These are phyloP conservation scores for Saccopteryx bilineata DNA, from an alignment of 2,113 vertebrate species.

Conservation along the genomic window DNA sequence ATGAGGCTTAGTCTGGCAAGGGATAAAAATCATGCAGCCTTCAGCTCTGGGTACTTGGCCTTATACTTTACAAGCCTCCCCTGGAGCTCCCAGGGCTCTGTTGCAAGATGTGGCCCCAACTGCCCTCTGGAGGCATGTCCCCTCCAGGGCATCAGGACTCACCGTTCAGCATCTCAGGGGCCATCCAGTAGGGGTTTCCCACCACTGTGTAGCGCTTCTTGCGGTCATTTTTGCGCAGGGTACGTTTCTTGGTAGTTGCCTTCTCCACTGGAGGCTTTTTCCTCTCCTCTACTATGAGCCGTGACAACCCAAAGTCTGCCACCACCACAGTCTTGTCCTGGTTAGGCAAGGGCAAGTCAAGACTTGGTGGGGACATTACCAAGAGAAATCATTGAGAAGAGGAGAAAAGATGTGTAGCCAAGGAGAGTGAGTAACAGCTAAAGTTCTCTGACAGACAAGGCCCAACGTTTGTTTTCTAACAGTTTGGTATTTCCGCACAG, in stretches of 20 bases:
- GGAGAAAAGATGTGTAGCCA: constrained; percentile 38
- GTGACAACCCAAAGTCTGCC: constrained; percentile 96
- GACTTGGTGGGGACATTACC: not conserved
- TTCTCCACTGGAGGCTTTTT: constrained; percentile 93
- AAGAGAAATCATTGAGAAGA: not conserved
- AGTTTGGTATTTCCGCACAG: not conserved
- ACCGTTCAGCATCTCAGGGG: constrained; percentile 99
- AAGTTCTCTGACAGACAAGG: not conserved
- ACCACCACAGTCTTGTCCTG: constrained; percentile 98
- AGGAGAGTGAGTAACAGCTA: not conserved
- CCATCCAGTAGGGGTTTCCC: constrained; percentile 99
- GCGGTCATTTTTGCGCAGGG: constrained; percentile 93
- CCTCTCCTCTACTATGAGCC: constrained; percentile 95
- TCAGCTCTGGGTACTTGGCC: not conserved
- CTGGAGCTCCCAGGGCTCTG: not conserved
- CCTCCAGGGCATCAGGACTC: constrained; percentile 67
- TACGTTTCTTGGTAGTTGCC: constrained; percentile 92
- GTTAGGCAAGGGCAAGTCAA: constrained; percentile 47
- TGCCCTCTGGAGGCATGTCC: not conserved
- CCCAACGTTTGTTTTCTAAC: not conserved
- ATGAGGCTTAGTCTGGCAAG: not conserved
- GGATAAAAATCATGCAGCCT: not conserved
- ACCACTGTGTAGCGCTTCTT: constrained; percentile 98
- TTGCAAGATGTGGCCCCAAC: not conserved
- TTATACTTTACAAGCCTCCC: not conserved